Base-by-base conservation (phyloP, 2,797 vertebrate species). In the Micropoecilia bifurca region DNA sequence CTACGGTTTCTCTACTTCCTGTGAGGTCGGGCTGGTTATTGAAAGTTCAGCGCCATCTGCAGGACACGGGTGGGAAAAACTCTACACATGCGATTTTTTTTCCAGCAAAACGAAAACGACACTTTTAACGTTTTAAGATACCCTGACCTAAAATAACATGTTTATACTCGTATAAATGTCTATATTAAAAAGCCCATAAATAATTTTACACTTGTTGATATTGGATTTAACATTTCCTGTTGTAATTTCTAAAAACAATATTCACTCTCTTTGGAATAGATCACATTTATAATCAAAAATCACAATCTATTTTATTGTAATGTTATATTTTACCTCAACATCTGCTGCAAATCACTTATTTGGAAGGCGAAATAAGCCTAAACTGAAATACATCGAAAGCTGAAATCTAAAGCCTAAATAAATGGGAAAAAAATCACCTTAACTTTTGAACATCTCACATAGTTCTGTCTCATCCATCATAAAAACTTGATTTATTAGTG, bases 41-140 rank as follows among this genome's bases (percentile, higher is more conserved):
- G 61, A 82, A 91, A 93, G 88, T 88, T 48, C 80, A 87, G 91
- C 92, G 89, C 90, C 95, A 82, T 83, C 93, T 88, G 80, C 88
- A 91, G 94, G 92, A 66, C 68, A 41, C 0, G 0, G 3, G 1
- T 28, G n/a, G 81, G 81, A 75, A 87, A 39, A 47, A 73, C 39
- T 12, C 55, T 46, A 0, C 6, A 22, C 7, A 2, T 5, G n/a
- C 12, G 3, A 20, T 47, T 7, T 39, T 14, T 39, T 8, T 2
- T 0, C 25, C 36, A n/a, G 39, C 20, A 69, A 69, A 69, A n/a
- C 25, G 25, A 71, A 71, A 45, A 71, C 18, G 3, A 39, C 55
- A 59, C 7, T 20, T 25, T 53, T 20, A 25, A 53, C 7, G 2
- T 53, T 53, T 53, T 53, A 25, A 53, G 48, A 53, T 53, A 25